Evolutionary conservation across 2,797 vertebrate genomes (phyloP), one percentile per base, ranked within the genome.

Genomic region (Dryobates pubescens): DNA sequence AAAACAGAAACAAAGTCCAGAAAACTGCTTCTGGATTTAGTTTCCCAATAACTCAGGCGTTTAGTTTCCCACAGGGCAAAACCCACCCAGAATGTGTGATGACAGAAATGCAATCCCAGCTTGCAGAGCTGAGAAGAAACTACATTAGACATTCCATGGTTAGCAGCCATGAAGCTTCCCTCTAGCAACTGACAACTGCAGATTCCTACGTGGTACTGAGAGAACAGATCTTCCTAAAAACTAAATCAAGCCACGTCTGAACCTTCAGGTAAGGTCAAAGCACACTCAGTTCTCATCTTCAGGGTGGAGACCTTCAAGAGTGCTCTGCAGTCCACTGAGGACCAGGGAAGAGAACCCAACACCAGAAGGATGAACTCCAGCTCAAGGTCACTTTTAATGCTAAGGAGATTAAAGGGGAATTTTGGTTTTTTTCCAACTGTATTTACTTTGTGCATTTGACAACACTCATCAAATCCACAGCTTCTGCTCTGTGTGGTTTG

Each of bases 381-480:
- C 49, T 68, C 85, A 86, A 93, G 79, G 89, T 79, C 67, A 95
- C 89, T 82, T 94, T 47, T 47, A 54, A 51, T 1, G 34, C 49
- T 63, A 86, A 94, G 70, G 34, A 88, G 71, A 95, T 92, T 76
- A 92, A 30, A 86, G 16, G 10, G 45, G 23, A 71, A 86, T 15
- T 15, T 24, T 51, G 72, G 69, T 51, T 59, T 68, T 47, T 36
- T 13, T 20, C 23, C 34, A 81, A 87, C 85, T 63, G 38, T 67
- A 56, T 86, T 91, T 88, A 45, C 54, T 93, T 86, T 27, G 59
- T 53, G 8, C 68, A 32, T 62, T 63, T 93, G 82, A 89, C 73
- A 94, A 36, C 53, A 18, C 23, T 30, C 19, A 17, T 16, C 79
- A 79, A 36, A 86, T 7, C 47, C 47, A 49, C 13, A 1, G 26